A percentile compares a stretch with the other conserved stretches of the same genome.
Conservation (phyloP, 2,113 vertebrate genomes). For the Chaetodon auriga region DNA sequence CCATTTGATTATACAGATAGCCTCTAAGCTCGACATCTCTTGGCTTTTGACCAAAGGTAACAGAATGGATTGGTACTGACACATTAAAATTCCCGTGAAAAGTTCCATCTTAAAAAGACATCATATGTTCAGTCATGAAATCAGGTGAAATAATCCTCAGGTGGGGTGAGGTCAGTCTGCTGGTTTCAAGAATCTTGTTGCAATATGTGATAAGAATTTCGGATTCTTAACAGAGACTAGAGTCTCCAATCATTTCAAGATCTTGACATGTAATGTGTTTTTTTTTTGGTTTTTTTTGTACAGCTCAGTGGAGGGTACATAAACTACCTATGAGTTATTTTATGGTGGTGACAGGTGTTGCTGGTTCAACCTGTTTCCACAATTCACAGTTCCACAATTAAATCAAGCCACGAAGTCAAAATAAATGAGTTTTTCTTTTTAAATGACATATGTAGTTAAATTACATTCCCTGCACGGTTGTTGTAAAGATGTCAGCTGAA, state of each 20-base stretch:
- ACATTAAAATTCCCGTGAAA: neutral
- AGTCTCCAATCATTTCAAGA: neutral
- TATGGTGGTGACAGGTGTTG: neutral
- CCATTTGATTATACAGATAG: neutral
- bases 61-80: neutral
- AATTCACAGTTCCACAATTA: neutral
- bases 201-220: neutral
- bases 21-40: neutral
- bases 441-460: neutral
- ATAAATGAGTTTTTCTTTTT: too few species aligned
- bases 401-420: neutral
- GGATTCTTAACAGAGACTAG: neutral
- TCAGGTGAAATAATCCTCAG: neutral
- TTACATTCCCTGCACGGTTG: neutral
- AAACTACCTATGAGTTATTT: neutral
- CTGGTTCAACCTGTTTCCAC: neutral
- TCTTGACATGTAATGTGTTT: neutral
- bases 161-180: neutral
- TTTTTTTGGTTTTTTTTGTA: too few species aligned
- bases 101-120: neutral
- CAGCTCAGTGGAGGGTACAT: neutral
- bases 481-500: constrained; percentile 5
- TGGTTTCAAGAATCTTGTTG: neutral
- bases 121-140: neutral
- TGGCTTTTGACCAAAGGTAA: constrained; percentile 53